Percentiles rank a stretch among this genome's conserved stretches.
These are phyloP conservation scores for Mus minutoides DNA, from an alignment of 2,797 vertebrate genomes.

Conservation along the genomic window DNA sequence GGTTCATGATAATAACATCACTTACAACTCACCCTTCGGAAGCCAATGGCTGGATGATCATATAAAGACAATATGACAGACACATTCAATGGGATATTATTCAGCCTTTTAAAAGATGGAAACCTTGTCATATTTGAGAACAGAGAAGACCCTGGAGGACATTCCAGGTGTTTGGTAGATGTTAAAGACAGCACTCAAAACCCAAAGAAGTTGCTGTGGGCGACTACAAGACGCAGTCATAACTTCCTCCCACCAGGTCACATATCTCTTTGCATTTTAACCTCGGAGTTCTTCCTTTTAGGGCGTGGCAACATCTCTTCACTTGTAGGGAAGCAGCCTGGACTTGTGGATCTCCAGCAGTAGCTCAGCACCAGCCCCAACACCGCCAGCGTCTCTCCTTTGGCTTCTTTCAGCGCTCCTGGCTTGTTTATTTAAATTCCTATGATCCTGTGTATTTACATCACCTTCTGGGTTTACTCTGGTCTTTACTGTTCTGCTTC, in stretches of 20 bases:
- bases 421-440: background rate
- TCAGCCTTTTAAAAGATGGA: background rate
- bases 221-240: background rate
- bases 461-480: background rate
- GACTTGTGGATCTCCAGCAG: background rate
- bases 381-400: background rate
- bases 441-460: background rate
- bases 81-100: background rate
- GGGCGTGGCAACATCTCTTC: background rate
- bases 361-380: background rate
- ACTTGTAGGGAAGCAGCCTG: background rate
- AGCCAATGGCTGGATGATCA: background rate
- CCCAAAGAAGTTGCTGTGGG: background rate
- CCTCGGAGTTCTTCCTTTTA: background rate
- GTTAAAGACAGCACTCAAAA: background rate
- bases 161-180: background rate
- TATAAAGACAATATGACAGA: background rate
- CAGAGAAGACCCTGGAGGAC: background rate
- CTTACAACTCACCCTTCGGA: background rate
- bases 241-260: background rate
- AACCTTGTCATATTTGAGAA: background rate
- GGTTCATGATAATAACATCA: background rate
- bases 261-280: background rate
- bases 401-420: background rate
- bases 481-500: constrained; percentile 23